phyloP scores from a whole-genome alignment of 2,888 invertebrate species.

The Patella depressa region DNA sequence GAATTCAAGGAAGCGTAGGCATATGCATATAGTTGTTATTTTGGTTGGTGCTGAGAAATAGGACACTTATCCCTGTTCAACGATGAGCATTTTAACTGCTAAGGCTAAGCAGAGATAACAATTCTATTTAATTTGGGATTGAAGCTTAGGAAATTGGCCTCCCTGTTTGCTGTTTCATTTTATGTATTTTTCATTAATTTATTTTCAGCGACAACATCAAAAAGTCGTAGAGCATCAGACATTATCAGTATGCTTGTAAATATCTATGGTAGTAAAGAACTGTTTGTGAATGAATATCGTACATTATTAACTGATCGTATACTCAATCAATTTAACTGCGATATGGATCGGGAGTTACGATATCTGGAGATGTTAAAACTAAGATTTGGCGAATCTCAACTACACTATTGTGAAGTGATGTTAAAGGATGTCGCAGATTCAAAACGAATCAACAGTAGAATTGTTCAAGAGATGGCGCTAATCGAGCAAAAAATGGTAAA shows the following conservation, averaged over 20 bases:
- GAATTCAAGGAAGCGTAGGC: too few relatives aligned
- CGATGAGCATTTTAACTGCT: too few relatives aligned
- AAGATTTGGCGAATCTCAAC: conserved; percentile 92
- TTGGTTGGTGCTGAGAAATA: neutral
- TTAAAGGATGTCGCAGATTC: conserved; percentile 97
- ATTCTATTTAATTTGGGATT: too few relatives aligned
- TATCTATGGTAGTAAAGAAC: conserved; percentile 97
- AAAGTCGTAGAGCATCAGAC: conserved; percentile 81
- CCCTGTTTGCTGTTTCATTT: neutral
- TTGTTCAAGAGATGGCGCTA: conserved; percentile 60
- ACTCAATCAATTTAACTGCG: conserved; percentile 80
- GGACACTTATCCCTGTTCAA: neutral
- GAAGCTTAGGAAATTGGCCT: neutral
- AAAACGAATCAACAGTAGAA: conserved; percentile 85
- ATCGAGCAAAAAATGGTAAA: conserved; percentile 43
- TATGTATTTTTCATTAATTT: neutral
- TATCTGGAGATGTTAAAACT: conserved; percentile 94
- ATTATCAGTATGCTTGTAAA: conserved; percentile 98
- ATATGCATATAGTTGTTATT: too few relatives aligned
- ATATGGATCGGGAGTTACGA: conserved; percentile 77
- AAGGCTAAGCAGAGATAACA: too few relatives aligned
- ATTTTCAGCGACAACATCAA: conserved; percentile 75
- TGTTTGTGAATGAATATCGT: conserved; percentile 98
- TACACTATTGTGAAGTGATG: conserved; percentile 99
- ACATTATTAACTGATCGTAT: conserved; percentile 88